Evolutionary conservation across 2,113 vertebrate genomes (phyloP).

Genomic region (Salvelinus namaycush): DNA sequence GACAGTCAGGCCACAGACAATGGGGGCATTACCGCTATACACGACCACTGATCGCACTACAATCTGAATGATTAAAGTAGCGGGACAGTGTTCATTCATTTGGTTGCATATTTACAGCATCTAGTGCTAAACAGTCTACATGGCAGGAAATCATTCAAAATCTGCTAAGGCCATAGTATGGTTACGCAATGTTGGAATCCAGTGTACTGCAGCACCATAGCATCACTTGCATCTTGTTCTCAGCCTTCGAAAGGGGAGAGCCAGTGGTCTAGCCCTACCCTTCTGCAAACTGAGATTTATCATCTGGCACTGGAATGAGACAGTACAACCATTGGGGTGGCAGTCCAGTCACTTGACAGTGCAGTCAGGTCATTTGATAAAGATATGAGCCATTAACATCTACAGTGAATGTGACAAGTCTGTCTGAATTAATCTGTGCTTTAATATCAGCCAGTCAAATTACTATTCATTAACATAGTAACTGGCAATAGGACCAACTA

Average conservation of each 20-base stretch:
- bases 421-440: neutral
- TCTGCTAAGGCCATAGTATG: neutral
- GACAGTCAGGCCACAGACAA: slow-evolving; percentile 37
- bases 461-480: too few species aligned
- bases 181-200: neutral
- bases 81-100: neutral
- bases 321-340: slow-evolving; percentile 52
- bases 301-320: slow-evolving; percentile 71
- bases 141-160: neutral
- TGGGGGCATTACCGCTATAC: slow-evolving; percentile 11
- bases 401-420: neutral
- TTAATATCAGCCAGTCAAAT: too few species aligned
- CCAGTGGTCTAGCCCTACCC: slow-evolving; percentile 64
- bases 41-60: neutral
- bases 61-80: neutral
- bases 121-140: too few species aligned
- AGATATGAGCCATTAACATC: too few species aligned
- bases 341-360: slow-evolving; percentile 69
- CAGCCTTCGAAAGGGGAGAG: slow-evolving; percentile 74
- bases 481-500: too few species aligned
- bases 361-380: slow-evolving; percentile 26
- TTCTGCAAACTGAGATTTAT: slow-evolving; percentile 72
- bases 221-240: slow-evolving; percentile 48
- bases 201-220: too few species aligned
- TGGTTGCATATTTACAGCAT: too few species aligned